Evolutionary conservation across 1,140 invertebrate genomes (phyloP), one percentile per base, ranked within the genome.

Genomic region (Acarapis woodi): DNA sequence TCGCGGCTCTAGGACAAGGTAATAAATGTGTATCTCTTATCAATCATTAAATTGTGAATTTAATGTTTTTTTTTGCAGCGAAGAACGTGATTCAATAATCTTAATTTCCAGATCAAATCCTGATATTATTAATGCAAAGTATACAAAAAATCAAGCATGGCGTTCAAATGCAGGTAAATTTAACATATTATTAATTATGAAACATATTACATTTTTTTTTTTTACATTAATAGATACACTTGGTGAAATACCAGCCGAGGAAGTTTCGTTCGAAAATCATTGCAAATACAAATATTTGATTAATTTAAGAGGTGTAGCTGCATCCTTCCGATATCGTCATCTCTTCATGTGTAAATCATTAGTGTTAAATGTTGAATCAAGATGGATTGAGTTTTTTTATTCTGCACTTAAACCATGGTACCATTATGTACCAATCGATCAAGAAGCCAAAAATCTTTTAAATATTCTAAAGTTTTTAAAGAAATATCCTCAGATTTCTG

Each of bases 131-230:
- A 76, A 90, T 62, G 87, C 85, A 6, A 65, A 76, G 42, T 94
- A 90, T 53, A 94, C 87, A 1, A 93, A 88, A 57, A 96, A 96
- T 61, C 87, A 96, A 62, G 85, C 85, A 1, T 96, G 85, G 85
- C 88, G 80, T 55, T 90, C 83, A 22, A 67, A 78, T 45, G 63
- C 18, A 16, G n/a, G n/a, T n/a, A n/a, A n/a, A n/a, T n/a, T n/a
- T n/a, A n/a, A n/a, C n/a, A n/a, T n/a, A n/a, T n/a, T n/a, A n/a
- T n/a, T n/a, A n/a, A n/a, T n/a, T n/a, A n/a, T n/a, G n/a, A n/a
- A n/a, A n/a, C n/a, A n/a, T 39, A 35, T 30, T n/a, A 23, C n/a
- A 37, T 40, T 32, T 39, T 47, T 14, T 28, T 40, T 45, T 42
- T 58, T 59, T 9, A 51, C 79, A 66, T n/a, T n/a, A n/a, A n/a